Conservation (phyloP, 2,797 vertebrate species). For the Tiaroga cobitis region DNA sequence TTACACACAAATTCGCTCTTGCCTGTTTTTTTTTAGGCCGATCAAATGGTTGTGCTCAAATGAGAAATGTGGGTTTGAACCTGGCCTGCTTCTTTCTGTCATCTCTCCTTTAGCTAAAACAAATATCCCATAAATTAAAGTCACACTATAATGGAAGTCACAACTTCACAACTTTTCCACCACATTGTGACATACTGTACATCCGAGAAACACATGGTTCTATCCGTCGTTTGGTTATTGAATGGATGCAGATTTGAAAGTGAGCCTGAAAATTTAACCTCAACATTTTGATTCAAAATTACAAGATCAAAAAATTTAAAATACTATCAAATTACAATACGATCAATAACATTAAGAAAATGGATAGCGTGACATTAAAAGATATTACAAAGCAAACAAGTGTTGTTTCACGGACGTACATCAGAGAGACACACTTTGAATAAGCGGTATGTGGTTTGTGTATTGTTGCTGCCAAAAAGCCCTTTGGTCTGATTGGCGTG, state of each 20-base stretch:
- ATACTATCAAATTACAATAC: not conserved
- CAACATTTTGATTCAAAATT: not conserved
- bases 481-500: constrained; percentile 47
- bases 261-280: not conserved
- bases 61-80: not conserved
- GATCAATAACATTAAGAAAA: not conserved
- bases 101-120: not conserved
- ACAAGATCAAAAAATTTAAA: not conserved
- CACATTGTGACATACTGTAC: not conserved
- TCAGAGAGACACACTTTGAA: constrained; percentile 14
- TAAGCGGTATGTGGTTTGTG: constrained; percentile 27
- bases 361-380: not conserved
- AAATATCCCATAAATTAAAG: not conserved
- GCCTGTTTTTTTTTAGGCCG: not conserved
- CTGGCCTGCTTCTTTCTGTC: not conserved
- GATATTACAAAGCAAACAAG: not conserved
- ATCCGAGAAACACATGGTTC: not conserved
- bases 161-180: not conserved
- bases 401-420: not conserved
- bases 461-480: constrained; percentile 48
- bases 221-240: not conserved
- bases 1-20: not conserved
- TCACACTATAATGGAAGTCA: not conserved
- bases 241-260: not conserved
- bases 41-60: not conserved